These are phyloP conservation scores for Cygnus buccinator DNA, from an alignment of 2,113 vertebrate species.

Conservation along the genomic window DNA sequence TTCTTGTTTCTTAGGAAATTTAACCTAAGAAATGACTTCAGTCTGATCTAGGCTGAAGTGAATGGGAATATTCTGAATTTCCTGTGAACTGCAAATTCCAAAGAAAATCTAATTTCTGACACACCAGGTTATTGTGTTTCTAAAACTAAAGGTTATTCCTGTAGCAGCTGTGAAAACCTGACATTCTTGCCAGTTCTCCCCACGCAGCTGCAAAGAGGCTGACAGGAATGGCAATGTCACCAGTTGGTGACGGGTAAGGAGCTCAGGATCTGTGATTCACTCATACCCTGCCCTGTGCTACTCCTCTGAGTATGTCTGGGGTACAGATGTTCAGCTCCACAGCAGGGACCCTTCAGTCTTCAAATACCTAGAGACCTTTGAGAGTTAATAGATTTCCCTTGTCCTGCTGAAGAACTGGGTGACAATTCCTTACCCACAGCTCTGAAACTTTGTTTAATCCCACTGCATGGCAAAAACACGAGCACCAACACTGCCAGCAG, in stretches of 20 bases:
- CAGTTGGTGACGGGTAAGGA: neutral
- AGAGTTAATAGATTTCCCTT: neutral
- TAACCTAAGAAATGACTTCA: neutral
- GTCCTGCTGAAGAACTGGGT: accelerated
- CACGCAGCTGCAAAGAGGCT: neutral
- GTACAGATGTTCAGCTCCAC: neutral
- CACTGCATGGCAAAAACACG: neutral
- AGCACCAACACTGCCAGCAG: neutral
- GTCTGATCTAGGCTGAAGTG: neutral
- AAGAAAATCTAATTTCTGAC: neutral
- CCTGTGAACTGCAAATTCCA: neutral
- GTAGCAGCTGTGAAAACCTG: neutral
- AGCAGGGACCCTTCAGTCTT: neutral
- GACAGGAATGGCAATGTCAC: neutral
- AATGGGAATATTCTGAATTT: neutral
- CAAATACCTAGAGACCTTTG: neutral
- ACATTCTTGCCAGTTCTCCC: neutral
- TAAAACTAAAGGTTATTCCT: neutral
- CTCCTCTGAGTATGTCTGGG: neutral
- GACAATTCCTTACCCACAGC: neutral
- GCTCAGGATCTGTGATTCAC: neutral
- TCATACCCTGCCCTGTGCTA: neutral
- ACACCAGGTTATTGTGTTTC: neutral
- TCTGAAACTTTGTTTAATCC: neutral
- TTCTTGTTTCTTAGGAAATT: neutral